Evolutionary conservation across 2,888 invertebrate genomes (phyloP).

Genomic region (Cloeon dipterum): DNA sequence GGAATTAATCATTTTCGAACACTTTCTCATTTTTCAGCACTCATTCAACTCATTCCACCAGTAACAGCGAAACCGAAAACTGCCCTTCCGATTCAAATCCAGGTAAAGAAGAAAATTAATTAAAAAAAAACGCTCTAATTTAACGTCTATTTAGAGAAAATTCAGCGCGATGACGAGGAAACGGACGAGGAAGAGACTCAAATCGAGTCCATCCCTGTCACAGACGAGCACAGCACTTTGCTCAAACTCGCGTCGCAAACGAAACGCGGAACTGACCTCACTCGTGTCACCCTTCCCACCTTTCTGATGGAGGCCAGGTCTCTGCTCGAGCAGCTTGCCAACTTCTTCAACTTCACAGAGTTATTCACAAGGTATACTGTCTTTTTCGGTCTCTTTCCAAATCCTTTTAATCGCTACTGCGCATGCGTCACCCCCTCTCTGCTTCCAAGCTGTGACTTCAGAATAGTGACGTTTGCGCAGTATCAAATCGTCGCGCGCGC

Average conservation of each 20-base stretch:
- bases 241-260: constrained; percentile 23
- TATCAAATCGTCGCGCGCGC: too few relatives aligned
- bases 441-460: too few relatives aligned
- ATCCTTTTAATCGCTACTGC: neutral
- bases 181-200: constrained; percentile 10
- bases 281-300: constrained; percentile 21
- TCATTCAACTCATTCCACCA: too few relatives aligned
- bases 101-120: too few relatives aligned
- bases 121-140: too few relatives aligned
- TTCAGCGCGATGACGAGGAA: constrained; percentile 9
- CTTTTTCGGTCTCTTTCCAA: neutral
- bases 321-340: constrained; percentile 24
- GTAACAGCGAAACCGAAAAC: too few relatives aligned
- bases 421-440: too few relatives aligned
- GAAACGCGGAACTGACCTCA: constrained; percentile 26
- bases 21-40: too few relatives aligned
- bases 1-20: too few relatives aligned
- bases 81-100: too few relatives aligned
- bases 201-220: too few relatives aligned
- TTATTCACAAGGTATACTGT: constrained; percentile 17
- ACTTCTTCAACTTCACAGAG: constrained; percentile 23
- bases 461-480: too few relatives aligned
- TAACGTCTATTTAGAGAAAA: constrained; percentile 4
- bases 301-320: constrained; percentile 23
- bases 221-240: constrained; percentile 16